A percentile compares a stretch with the other conserved stretches of the same genome.
Conservation (phyloP, 2,888 invertebrate species). For the Balanococcus diminutus region DNA sequence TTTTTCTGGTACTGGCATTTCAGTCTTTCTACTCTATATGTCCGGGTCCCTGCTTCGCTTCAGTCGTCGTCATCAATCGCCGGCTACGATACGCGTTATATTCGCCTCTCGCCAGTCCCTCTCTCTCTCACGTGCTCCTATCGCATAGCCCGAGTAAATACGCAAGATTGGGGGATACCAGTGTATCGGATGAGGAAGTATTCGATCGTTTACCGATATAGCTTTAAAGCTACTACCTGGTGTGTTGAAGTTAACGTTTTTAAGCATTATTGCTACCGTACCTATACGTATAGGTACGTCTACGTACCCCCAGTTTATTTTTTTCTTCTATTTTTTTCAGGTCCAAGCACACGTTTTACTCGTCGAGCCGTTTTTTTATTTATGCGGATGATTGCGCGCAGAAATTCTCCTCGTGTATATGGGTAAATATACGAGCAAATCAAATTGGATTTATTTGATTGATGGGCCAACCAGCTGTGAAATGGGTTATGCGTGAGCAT, state of each 20-base stretch:
- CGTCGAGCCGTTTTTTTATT: neutral
- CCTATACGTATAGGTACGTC: neutral
- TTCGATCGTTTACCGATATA: conserved; percentile 14
- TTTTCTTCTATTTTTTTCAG: neutral
- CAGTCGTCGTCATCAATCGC: conserved; percentile 27
- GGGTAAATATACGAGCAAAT: neutral
- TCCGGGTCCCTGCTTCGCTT: conserved; percentile 2
- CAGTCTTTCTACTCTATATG: neutral
- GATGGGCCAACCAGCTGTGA: neutral
- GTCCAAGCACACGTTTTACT: neutral
- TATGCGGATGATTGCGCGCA: neutral
- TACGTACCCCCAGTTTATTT: too few species aligned
- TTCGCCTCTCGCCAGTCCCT: neutral
- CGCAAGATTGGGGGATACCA: neutral
- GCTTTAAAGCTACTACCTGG: neutral
- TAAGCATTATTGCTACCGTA: neutral
- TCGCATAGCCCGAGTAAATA: neutral
- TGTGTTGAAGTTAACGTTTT: conserved; percentile 5
- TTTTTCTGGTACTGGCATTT: conserved; percentile 45
- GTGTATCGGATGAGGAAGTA: neutral
- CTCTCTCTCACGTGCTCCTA: neutral
- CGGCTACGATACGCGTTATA: neutral
- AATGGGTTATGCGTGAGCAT: neutral
- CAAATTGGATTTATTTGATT: neutral
- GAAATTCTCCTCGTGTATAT: neutral